A percentile compares a stretch with the other conserved stretches of the same genome.
These are phyloP conservation scores for Serripes groenlandicus DNA, from an alignment of 2,888 invertebrate species.

Conservation along the genomic window DNA sequence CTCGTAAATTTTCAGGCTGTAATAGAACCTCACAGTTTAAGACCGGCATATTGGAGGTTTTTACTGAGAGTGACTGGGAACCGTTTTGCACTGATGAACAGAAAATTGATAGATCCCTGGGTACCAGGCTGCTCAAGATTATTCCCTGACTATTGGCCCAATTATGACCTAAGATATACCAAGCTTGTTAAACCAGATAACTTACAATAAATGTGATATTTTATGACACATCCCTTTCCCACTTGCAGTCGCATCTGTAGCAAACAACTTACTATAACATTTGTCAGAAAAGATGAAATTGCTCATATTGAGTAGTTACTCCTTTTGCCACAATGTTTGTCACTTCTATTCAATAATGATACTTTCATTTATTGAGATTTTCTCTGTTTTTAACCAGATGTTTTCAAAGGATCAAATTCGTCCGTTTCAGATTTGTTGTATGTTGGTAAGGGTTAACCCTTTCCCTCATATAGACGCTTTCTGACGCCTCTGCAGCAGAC, in stretches of 20 bases:
- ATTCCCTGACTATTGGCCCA: slow-evolving; percentile 76
- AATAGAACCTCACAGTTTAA: slow-evolving; percentile 92
- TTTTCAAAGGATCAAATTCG: too few species aligned
- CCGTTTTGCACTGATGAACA: slow-evolving; percentile 84
- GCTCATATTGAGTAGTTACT: neutral
- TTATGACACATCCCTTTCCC: neutral
- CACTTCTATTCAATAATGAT: too few species aligned
- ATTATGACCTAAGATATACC: slow-evolving; percentile 80
- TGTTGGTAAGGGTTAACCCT: too few species aligned
- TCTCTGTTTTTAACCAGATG: too few species aligned
- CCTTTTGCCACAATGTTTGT: slow-evolving; percentile 1
- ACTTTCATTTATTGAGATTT: too few species aligned
- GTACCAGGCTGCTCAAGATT: slow-evolving; percentile 81
- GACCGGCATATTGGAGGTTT: slow-evolving; percentile 94
- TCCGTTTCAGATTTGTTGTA: too few species aligned
- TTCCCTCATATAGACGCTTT: too few species aligned
- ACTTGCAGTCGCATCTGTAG: neutral
- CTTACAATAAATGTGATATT: neutral
- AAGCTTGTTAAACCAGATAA: slow-evolving; percentile 60
- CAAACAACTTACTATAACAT: too few species aligned
- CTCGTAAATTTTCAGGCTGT: slow-evolving; percentile 88
- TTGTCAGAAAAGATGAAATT: neutral
- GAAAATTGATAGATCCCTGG: slow-evolving; percentile 81
- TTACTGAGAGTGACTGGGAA: slow-evolving; percentile 91
- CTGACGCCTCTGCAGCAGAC: too few species aligned